Conservation (phyloP, 2,888 invertebrate genomes). For the Ophraella communa region DNA sequence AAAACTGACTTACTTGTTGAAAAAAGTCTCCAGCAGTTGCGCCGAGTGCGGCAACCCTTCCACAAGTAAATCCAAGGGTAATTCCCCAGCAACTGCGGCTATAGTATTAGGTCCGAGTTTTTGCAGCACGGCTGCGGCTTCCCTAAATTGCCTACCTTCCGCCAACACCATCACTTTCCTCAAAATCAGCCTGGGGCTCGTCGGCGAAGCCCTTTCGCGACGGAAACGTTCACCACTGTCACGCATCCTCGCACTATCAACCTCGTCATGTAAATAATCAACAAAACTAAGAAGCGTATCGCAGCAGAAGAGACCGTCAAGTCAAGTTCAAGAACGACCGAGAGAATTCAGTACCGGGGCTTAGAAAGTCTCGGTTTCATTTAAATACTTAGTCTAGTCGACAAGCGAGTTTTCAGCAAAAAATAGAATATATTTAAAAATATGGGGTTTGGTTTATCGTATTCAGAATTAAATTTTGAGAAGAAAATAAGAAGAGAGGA, state of each 20-base stretch:
- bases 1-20: conserved; percentile 65
- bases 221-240: conserved; percentile 76
- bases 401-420: too few relatives aligned
- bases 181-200: conserved; percentile 71
- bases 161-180: conserved; percentile 79
- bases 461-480: too few relatives aligned
- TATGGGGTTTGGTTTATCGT: too few relatives aligned
- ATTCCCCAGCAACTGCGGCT: conserved; percentile 75
- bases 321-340: conserved; percentile 20
- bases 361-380: neutral
- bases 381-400: too few relatives aligned
- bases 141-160: conserved; percentile 88
- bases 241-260: conserved; percentile 63
- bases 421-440: too few relatives aligned
- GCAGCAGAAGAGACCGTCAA: conserved; percentile 15
- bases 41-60: conserved; percentile 89
- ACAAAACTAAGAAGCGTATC: conserved; percentile 7
- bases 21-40: conserved; percentile 84
- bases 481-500: too few relatives aligned
- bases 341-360: neutral
- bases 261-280: conserved; percentile 46
- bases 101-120: conserved; percentile 82
- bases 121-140: conserved; percentile 84
- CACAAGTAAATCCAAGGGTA: conserved; percentile 87
- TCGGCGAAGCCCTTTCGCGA: conserved; percentile 68